Conservation (phyloP, 2,888 invertebrate genomes). For the Kryphioiulus occultus region DNA sequence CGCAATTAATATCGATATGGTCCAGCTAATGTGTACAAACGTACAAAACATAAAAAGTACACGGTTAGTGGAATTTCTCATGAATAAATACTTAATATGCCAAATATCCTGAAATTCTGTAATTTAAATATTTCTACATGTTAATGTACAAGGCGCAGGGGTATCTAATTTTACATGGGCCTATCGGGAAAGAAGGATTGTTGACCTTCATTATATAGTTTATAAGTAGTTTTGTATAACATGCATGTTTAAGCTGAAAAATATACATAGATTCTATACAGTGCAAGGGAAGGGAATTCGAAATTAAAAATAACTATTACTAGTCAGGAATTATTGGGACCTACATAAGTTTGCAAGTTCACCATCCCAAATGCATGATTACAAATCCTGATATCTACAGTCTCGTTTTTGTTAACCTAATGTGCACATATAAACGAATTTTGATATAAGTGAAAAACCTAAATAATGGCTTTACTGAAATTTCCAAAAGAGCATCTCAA, state of each 20-base stretch:
- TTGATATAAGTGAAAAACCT: not conserved
- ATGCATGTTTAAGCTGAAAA: conserved; percentile 32
- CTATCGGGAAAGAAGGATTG: not conserved
- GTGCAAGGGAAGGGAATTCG: not conserved
- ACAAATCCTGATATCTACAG: conserved; percentile 39
- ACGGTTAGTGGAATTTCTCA: not conserved
- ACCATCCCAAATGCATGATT: conserved; percentile 21
- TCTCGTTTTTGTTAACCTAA: conserved; percentile 12
- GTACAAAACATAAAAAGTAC: not conserved
- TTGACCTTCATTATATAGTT: conserved; percentile 36
- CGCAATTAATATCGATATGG: not conserved
- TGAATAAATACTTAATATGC: conserved; percentile 35
- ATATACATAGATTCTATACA: conserved; percentile 28
- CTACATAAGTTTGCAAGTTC: conserved; percentile 20
- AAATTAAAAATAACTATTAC: not conserved
- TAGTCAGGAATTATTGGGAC: conserved; percentile 20
- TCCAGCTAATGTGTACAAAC: not conserved
- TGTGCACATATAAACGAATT: not conserved
- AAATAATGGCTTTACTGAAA: not conserved
- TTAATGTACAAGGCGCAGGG: conserved; percentile 8
- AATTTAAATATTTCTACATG: conserved; percentile 29
- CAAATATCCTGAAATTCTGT: conserved; percentile 35
- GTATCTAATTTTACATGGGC: conserved; percentile 15
- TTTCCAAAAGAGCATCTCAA: conserved; percentile 22
- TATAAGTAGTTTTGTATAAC: conserved; percentile 20